These are phyloP conservation scores for Pseudorhiza aurosa DNA, from an alignment of 30 jellyfish, hydroid and myxozoan species.

Conservation along the genomic window DNA sequence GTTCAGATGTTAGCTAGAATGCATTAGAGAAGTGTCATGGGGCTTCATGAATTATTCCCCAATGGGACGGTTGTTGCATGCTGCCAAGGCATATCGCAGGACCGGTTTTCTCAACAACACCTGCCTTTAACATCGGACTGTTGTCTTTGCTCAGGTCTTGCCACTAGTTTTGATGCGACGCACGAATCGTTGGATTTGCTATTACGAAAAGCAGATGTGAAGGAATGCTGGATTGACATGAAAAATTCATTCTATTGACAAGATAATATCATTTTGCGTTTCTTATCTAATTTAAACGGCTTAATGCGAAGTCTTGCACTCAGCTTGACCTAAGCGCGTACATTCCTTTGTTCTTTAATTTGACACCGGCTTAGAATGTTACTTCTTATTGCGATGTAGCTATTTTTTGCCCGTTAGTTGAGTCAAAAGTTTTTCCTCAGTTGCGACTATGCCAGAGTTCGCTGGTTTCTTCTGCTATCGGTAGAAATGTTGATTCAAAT, in stretches of 20 bases:
- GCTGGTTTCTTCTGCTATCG: too few relatives aligned
- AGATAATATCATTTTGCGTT: constrained; percentile 47
- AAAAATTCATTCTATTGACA: constrained; percentile 33
- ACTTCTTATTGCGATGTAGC: constrained; percentile 11
- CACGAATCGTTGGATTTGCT: not conserved
- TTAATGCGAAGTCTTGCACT: constrained; percentile 42
- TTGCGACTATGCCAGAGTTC: not conserved
- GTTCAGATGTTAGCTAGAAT: too few relatives aligned
- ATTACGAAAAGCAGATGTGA: not conserved
- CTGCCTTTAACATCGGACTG: too few relatives aligned
- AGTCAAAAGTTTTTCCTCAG: not conserved
- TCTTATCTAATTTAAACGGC: constrained; percentile 27
- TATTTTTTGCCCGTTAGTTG: too few relatives aligned
- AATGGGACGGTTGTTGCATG: too few relatives aligned
- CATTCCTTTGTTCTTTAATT: constrained; percentile 17
- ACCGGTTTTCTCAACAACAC: too few relatives aligned
- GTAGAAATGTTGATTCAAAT: too few relatives aligned
- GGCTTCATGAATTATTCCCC: too few relatives aligned
- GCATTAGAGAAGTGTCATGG: too few relatives aligned
- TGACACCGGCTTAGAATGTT: constrained; percentile 39
- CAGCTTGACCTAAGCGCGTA: constrained; percentile 64
- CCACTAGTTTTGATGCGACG: too few relatives aligned
- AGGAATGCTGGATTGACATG: constrained; percentile 1
- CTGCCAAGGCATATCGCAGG: too few relatives aligned
- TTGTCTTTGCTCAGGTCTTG: too few relatives aligned